Conservation (phyloP, 2,888 invertebrate genomes). For the Acanthacorydalis orientalis region DNA sequence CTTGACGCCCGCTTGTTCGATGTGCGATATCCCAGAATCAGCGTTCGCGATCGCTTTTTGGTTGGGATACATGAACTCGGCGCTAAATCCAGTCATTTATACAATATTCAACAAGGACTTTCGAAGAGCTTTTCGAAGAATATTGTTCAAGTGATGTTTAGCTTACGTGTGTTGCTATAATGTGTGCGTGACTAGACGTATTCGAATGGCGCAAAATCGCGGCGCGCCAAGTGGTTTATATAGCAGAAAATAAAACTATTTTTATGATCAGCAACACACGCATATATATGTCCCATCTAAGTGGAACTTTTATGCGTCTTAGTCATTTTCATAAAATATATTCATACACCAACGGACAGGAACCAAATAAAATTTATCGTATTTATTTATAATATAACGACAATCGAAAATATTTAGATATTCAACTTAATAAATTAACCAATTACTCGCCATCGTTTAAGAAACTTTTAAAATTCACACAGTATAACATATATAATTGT, state of each 20-base stretch:
- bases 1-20: slow-evolving; percentile 60
- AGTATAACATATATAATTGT: too few relatives aligned
- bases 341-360: too few relatives aligned
- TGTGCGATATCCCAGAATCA: slow-evolving; percentile 59
- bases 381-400: too few relatives aligned
- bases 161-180: slow-evolving; percentile 67
- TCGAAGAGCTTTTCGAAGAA: slow-evolving; percentile 84
- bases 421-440: too few relatives aligned
- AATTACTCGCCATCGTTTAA: too few relatives aligned
- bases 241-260: slow-evolving; percentile 13
- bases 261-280: background rate
- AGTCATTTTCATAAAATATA: too few relatives aligned
- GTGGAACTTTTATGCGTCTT: too few relatives aligned
- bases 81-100: slow-evolving; percentile 88
- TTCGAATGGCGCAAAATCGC: slow-evolving; percentile 40
- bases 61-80: slow-evolving; percentile 95
- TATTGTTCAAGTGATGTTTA: slow-evolving; percentile 90
- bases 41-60: slow-evolving; percentile 90
- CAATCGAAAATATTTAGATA: too few relatives aligned
- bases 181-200: slow-evolving; percentile 47
- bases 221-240: slow-evolving; percentile 40
- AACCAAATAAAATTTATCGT: too few relatives aligned
- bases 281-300: too few relatives aligned
- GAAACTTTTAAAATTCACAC: too few relatives aligned
- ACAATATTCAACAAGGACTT: slow-evolving; percentile 98